Conservation (phyloP, 2,113 vertebrate genomes). For the Isurus oxyrinchus region DNA sequence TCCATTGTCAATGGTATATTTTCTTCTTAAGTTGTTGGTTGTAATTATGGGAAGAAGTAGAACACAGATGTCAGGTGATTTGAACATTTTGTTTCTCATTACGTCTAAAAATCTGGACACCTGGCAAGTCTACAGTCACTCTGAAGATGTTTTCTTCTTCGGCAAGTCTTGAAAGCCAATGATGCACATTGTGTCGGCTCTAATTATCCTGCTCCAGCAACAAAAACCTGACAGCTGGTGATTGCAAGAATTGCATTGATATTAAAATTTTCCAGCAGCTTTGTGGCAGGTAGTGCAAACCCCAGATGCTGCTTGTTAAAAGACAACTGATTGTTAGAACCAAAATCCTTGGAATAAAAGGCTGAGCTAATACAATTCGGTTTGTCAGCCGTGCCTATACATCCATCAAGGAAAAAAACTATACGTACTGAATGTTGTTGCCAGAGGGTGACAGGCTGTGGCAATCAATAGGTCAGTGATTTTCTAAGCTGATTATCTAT, state of each 20-base stretch:
- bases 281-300: not conserved
- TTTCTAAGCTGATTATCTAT: slow-evolving; percentile 9
- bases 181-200: slow-evolving; percentile 26
- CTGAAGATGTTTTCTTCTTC: not conserved
- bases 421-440: not conserved
- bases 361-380: not conserved
- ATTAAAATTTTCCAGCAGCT: slow-evolving; percentile 28
- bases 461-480: not conserved
- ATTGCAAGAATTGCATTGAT: slow-evolving; percentile 2
- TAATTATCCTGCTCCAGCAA: slow-evolving; percentile 1
- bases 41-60: not conserved
- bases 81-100: not conserved
- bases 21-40: not conserved
- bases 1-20: not conserved
- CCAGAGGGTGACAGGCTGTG: not conserved
- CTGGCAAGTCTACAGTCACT: not conserved
- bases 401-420: not conserved
- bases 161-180: not conserved
- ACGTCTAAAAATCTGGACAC: not conserved
- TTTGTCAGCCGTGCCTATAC: not conserved
- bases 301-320: slow-evolving; percentile 16
- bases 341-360: slow-evolving; percentile 3
- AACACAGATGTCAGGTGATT: slow-evolving; percentile 14
- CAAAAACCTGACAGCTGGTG: slow-evolving; percentile 29
- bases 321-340: not conserved